These are phyloP conservation scores for Schrankia costaestrigalis DNA, from an alignment of 2,888 invertebrate species.

Conservation along the genomic window DNA sequence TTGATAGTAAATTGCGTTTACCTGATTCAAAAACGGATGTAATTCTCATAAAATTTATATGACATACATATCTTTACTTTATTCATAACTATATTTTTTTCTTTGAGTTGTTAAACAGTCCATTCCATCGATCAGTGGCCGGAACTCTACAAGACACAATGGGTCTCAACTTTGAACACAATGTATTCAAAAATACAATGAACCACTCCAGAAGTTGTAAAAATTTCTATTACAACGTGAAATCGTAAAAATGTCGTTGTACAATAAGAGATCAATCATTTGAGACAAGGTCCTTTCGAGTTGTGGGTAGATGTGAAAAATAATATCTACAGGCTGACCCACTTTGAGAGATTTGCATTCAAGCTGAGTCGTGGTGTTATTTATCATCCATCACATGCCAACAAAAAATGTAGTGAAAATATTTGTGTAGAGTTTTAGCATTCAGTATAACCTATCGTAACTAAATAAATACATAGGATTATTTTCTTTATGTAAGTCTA, in stretches of 20 bases:
- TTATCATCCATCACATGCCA: slow-evolving; percentile 69
- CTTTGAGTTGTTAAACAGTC: slow-evolving; percentile 40
- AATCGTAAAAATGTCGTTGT: slow-evolving; percentile 67
- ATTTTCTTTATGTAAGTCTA: no score
- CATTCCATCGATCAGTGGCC: slow-evolving; percentile 64
- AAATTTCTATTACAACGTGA: slow-evolving; percentile 58
- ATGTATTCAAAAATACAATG: slow-evolving; percentile 52
- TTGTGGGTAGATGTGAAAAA: slow-evolving; percentile 67
- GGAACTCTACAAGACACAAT: slow-evolving; percentile 65
- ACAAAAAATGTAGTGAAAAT: slow-evolving; percentile 56
- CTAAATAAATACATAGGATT: no score
- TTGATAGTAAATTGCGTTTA: no score
- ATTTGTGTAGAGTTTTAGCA: slow-evolving; percentile 33
- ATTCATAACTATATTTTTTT: slow-evolving; percentile 28
- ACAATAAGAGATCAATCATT: slow-evolving; percentile 75
- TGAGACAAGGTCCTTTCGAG: slow-evolving; percentile 54
- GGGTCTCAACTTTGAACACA: slow-evolving; percentile 39
- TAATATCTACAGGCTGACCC: slow-evolving; percentile 68
- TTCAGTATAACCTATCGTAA: no score
- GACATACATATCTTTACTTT: slow-evolving; percentile 27
- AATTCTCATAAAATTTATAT: no score
- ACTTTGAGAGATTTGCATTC: slow-evolving; percentile 77
- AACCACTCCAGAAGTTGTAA: slow-evolving; percentile 52
- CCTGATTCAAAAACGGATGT: no score
- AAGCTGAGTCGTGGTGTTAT: slow-evolving; percentile 56